A percentile compares a stretch with the other conserved stretches of the same genome.
These are phyloP conservation scores for Monoplex corrugatus DNA, from an alignment of 2,888 invertebrate species.

Conservation along the genomic window DNA sequence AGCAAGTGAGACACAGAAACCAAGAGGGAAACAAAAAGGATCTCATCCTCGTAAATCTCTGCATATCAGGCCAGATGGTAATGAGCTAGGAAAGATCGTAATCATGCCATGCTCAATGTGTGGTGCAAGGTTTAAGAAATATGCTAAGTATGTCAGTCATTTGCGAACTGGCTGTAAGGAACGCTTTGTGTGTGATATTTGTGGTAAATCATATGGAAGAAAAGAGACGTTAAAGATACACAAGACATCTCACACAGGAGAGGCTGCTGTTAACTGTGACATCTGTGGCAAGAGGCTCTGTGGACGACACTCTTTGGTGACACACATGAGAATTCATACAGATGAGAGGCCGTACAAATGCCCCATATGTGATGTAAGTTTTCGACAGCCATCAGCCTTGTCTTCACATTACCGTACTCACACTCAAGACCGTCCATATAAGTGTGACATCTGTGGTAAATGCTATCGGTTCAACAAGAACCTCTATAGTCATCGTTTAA, in stretches of 20 bases:
- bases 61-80: not conserved
- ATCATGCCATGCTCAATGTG: not conserved
- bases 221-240: conserved; percentile 10
- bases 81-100: not conserved
- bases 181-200: conserved; percentile 28
- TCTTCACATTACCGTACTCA: not conserved
- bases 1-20: too few species aligned
- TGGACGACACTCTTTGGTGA: not conserved
- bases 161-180: not conserved
- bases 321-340: conserved; percentile 41
- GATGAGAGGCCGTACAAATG: conserved; percentile 42
- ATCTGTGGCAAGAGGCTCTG: conserved; percentile 34
- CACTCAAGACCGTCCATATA: not conserved
- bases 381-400: conserved; percentile 15
- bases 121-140: conserved; percentile 17
- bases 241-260: conserved; percentile 37
- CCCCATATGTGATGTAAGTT: not conserved
- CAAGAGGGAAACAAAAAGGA: not conserved
- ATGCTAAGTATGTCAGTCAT: not conserved
- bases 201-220: conserved; percentile 14
- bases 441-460: conserved; percentile 31
- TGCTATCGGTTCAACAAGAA: conserved; percentile 5
- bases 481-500: not conserved
- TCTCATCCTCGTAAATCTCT: not conserved
- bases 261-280: conserved; percentile 17